Evolutionary conservation across 2,888 invertebrate genomes (phyloP).

Genomic region (Pollenia angustigena): DNA sequence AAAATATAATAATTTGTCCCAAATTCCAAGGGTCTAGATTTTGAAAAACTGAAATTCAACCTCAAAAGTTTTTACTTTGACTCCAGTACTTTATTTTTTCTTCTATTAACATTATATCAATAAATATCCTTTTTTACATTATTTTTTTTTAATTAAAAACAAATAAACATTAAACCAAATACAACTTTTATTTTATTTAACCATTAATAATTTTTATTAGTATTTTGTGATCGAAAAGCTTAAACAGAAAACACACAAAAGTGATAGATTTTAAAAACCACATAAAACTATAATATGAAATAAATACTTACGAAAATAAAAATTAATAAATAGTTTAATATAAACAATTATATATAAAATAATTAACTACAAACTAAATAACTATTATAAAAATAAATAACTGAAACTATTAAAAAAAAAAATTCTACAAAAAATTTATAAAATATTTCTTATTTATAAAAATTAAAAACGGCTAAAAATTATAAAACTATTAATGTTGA

Average conservation of each 20-base stretch:
- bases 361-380: background rate
- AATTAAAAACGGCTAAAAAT: constrained; percentile 23
- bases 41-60: too few relatives aligned
- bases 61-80: too few relatives aligned
- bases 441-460: constrained; percentile 25
- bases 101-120: too few relatives aligned
- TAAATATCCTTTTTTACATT: too few relatives aligned
- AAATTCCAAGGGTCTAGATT: too few relatives aligned
- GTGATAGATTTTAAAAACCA: constrained; percentile 20
- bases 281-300: background rate
- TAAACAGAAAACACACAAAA: constrained; percentile 11
- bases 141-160: background rate
- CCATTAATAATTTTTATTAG: constrained; percentile 3
- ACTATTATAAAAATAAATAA: background rate
- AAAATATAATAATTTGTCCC: too few relatives aligned
- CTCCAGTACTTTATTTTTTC: too few relatives aligned
- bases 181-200: background rate
- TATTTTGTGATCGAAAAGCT: background rate
- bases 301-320: constrained; percentile 2
- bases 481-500: constrained; percentile 12
- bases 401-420: background rate
- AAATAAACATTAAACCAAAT: background rate
- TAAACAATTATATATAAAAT: background rate
- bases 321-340: constrained; percentile 3
- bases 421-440: constrained; percentile 1